phyloP scores from a whole-genome alignment of 2,888 invertebrate genomes.

The Omphaloscelis lunosa region DNA sequence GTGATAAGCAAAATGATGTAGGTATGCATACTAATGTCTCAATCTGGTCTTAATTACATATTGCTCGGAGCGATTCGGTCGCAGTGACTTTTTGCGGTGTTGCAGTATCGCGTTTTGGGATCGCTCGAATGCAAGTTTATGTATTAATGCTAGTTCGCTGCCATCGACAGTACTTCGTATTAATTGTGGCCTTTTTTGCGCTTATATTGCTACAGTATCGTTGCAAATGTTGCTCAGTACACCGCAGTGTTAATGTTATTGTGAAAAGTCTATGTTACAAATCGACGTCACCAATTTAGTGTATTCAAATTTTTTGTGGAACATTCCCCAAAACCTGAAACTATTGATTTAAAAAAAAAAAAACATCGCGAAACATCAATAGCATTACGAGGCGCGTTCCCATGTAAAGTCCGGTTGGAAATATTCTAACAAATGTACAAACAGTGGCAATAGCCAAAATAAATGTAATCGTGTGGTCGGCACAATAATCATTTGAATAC shows the following conservation, averaged over 20 bases:
- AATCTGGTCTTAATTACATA: slow-evolving; percentile 31
- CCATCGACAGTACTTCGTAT: no score
- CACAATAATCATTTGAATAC: slow-evolving; percentile 90
- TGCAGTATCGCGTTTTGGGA: slow-evolving; percentile 8
- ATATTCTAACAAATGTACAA: slow-evolving; percentile 67
- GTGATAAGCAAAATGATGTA: slow-evolving; percentile 29
- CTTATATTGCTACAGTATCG: no score
- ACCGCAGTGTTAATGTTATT: not conserved
- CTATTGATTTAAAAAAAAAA: slow-evolving; percentile 15
- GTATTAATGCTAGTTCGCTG: not conserved
- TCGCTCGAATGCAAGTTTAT: not conserved
- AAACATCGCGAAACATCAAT: slow-evolving; percentile 16
- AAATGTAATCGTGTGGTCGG: slow-evolving; percentile 86
- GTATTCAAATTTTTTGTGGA: not conserved
- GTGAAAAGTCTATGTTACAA: no score
- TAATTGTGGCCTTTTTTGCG: not conserved
- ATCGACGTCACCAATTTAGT: not conserved
- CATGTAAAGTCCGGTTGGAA: slow-evolving; percentile 74
- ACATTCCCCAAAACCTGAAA: not conserved
- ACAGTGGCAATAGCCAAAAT: slow-evolving; percentile 81
- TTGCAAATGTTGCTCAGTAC: not conserved
- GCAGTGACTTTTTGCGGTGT: slow-evolving; percentile 24
- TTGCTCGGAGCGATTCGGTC: not conserved
- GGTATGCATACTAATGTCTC: slow-evolving; percentile 31
- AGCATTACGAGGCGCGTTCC: slow-evolving; percentile 43